These are phyloP conservation scores for Phyllostomus hastatus DNA, from an alignment of 2,113 vertebrate genomes.

Conservation along the genomic window DNA sequence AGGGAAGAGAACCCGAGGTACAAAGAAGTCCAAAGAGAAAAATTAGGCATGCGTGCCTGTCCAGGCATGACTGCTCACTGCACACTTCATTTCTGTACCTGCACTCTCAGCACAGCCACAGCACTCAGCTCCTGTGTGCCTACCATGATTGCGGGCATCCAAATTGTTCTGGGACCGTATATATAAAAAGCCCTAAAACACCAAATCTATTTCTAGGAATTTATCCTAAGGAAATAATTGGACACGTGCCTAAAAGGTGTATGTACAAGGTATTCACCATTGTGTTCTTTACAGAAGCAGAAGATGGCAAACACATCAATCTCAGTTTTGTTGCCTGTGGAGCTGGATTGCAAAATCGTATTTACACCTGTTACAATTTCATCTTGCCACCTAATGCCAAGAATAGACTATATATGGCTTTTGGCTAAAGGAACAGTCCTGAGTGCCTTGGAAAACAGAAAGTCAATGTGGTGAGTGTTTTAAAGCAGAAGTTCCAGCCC, in stretches of 20 bases:
- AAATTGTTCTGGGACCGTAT: background rate
- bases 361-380: conserved; percentile 13
- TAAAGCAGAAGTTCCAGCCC: background rate
- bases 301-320: conserved; percentile 4
- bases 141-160: background rate
- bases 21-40: conserved; percentile 75
- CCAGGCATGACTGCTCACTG: background rate
- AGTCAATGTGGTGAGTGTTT: accelerated
- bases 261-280: background rate
- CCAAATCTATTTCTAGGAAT: conserved; percentile 13
- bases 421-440: background rate
- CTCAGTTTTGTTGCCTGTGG: background rate
- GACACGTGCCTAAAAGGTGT: conserved; percentile 26
- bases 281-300: background rate
- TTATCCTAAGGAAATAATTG: conserved; percentile 56
- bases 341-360: conserved; percentile 8
- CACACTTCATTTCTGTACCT: background rate
- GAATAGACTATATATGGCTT: background rate
- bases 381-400: background rate
- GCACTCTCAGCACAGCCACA: background rate
- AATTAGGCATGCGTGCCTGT: conserved; percentile 15
- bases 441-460: background rate
- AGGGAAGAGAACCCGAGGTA: conserved; percentile 70
- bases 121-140: conserved; percentile 15
- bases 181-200: conserved; percentile 22